phyloP scores from a whole-genome alignment of 2,113 vertebrate genomes.

The Prietella phreatophila region DNA sequence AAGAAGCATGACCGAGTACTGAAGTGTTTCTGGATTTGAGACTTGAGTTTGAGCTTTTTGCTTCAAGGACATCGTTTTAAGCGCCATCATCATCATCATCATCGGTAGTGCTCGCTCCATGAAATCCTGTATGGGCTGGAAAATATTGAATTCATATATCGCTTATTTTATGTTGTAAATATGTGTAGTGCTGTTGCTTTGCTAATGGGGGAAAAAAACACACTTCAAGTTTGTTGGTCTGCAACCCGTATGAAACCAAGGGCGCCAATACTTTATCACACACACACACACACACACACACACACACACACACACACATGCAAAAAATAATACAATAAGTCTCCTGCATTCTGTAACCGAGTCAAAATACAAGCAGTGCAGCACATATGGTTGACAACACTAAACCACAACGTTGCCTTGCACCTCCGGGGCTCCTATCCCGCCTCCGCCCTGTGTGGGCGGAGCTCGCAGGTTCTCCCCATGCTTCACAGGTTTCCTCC shows the following conservation, averaged over 20 bases:
- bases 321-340: not conserved
- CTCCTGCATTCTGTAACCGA: not conserved
- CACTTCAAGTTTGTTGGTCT: not conserved
- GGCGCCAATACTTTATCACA: not conserved
- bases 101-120: no score
- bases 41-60: not conserved
- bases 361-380: not conserved
- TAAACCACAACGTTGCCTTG: no score
- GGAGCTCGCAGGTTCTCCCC: no score
- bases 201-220: not conserved
- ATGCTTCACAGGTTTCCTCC: no score
- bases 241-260: not conserved
- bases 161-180: no score
- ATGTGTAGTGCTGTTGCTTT: no score
- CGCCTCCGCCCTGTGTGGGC: no score
- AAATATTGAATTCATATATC: no score
- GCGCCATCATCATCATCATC: not conserved
- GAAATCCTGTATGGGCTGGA: no score
- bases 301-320: no score
- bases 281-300: no score
- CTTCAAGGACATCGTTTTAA: not conserved
- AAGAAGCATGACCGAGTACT: not conserved
- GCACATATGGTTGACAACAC: not conserved
- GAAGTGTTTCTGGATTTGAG: not conserved
- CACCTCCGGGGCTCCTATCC: no score